Evolutionary conservation across 2,113 vertebrate species (phyloP), one percentile per base, ranked within the genome.

Genomic region (Oostethus manadensis): DNA sequence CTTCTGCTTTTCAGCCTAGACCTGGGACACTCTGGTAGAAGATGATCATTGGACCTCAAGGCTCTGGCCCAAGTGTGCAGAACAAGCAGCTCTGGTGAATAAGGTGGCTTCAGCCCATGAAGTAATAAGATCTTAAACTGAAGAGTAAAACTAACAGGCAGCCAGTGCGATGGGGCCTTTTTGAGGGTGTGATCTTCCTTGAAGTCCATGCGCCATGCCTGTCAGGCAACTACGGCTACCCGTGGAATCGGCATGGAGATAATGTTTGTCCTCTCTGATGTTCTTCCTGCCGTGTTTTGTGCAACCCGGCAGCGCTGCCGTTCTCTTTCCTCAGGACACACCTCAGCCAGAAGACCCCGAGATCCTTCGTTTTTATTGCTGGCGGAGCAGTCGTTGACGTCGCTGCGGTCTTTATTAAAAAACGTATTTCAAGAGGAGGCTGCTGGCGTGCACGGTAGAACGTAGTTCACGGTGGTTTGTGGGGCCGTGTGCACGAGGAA

Each of bases 341-440:
- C 74, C 76, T 81, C 72, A 68, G 75, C 81, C 68, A 73, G 53
- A 80, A 64, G 67, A 68, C 75, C n/a, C 66, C 56, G 22, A 73
- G 73, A 87, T 86, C 67, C 65, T 76, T 85, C 84, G 87, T 85
- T 87, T 87, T 86, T 90, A 89, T 88, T 78, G 79, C 77, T 35
- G 71, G 69, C 71, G 50, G 73, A 84, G 78, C 75, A 79, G 80
- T 74, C 74, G 77, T 87, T 88, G 89, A 87, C 79, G 23, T 70
- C 70, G 74, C 84, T 80, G 70, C 70, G 76, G 83, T 80, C 86
- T 87, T 88, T 89, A 88, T 91, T 89, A 88, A 91, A 90, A 88
- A 86, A 63, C 84, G 85, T 89, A 87, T 89, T 88, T 89, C 86
- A 88, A 68, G 67, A 62, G 63, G 64, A 77, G 62, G 74, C 60